Conservation (phyloP, 2,797 vertebrate genomes). For the Pygocentrus nattereri region DNA sequence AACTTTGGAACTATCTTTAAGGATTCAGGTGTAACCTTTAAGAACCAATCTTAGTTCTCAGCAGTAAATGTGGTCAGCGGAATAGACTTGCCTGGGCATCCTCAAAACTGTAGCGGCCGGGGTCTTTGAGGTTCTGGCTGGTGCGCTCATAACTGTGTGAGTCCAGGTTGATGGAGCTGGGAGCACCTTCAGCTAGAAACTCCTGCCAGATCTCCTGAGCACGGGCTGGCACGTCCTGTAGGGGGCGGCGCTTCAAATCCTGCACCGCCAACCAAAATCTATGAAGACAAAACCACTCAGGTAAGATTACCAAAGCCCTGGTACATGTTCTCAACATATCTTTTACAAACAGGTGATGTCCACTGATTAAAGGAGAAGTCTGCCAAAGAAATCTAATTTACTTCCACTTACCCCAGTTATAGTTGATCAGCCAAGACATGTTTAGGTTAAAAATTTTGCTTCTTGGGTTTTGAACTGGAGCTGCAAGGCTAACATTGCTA, state of each 20-base stretch:
- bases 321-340: not conserved
- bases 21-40: not conserved
- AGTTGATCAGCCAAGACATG: too few relatives aligned
- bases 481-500: too few relatives aligned
- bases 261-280: slow-evolving; percentile 98
- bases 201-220: slow-evolving; percentile 97
- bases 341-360: not conserved
- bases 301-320: not conserved
- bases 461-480: too few relatives aligned
- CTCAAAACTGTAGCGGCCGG: slow-evolving; percentile 95
- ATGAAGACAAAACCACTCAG: slow-evolving; percentile 2
- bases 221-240: slow-evolving; percentile 88
- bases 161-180: slow-evolving; percentile 96
- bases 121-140: slow-evolving; percentile 96
- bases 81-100: slow-evolving; percentile 90
- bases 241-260: slow-evolving; percentile 92
- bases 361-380: too few relatives aligned
- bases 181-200: slow-evolving; percentile 95
- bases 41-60: not conserved
- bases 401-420: too few relatives aligned
- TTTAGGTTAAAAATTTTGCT: too few relatives aligned
- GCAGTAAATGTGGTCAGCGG: not conserved
- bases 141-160: slow-evolving; percentile 98
- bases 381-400: too few relatives aligned
- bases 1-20: too few relatives aligned